Conservation (phyloP, 1,140 invertebrate species). For the Megathymus violae region DNA sequence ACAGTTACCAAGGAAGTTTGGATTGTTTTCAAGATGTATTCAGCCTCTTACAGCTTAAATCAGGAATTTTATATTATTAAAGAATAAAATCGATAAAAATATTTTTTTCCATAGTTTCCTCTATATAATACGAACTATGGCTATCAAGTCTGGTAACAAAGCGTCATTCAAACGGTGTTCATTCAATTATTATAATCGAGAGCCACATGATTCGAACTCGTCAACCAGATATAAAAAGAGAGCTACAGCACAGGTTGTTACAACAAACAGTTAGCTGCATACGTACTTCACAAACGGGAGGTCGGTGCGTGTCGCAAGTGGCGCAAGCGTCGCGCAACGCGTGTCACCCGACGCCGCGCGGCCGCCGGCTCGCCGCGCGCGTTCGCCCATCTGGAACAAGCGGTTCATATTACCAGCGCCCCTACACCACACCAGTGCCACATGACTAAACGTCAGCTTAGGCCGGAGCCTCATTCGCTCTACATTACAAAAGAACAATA, state of each 20-base stretch:
- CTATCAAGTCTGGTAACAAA: too few relatives aligned
- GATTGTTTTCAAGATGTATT: too few relatives aligned
- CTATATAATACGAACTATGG: too few relatives aligned
- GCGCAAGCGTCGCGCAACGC: constrained; percentile 60
- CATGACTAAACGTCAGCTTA: background rate
- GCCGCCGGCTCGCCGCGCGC: constrained; percentile 63
- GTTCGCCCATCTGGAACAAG: constrained; percentile 74
- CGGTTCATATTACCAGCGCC: constrained; percentile 50
- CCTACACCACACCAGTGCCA: constrained; percentile 4
- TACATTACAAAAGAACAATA: too few relatives aligned
- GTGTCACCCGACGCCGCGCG: constrained; percentile 69
- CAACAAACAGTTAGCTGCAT: constrained; percentile 26
- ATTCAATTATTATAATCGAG: background rate
- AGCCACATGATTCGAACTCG: background rate
- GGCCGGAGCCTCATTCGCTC: too few relatives aligned
- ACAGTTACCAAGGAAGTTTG: too few relatives aligned
- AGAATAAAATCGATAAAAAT: too few relatives aligned
- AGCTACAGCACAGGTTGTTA: constrained; percentile 1
- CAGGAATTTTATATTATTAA: too few relatives aligned
- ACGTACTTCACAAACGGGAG: constrained; percentile 64
- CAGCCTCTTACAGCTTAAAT: too few relatives aligned
- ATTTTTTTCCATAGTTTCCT: too few relatives aligned
- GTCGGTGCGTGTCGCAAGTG: constrained; percentile 53
- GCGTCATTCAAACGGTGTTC: background rate
- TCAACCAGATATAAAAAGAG: too few relatives aligned